Conservation (phyloP, 2,888 invertebrate species). For the Nephrotoma guestfalica region DNA sequence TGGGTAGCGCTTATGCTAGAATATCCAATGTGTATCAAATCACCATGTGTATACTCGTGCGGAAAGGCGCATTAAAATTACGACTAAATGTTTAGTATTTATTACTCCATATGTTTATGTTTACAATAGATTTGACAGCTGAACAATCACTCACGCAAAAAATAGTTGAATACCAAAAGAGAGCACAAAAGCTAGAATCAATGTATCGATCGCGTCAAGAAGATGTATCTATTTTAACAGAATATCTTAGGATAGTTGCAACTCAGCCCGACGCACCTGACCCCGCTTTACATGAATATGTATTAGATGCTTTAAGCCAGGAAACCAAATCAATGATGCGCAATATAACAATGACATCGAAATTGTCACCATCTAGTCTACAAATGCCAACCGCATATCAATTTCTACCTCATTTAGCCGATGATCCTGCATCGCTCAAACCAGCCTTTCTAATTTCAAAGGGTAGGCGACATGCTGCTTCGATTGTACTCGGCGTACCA, state of each 20-base stretch:
- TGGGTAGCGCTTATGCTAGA: too few species aligned
- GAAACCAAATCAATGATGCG: conserved; percentile 32
- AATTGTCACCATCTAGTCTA: conserved; percentile 35
- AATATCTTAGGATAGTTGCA: conserved; percentile 41
- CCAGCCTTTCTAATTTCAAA: conserved; percentile 66
- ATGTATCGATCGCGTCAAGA: conserved; percentile 63
- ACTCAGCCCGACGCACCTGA: conserved; percentile 12
- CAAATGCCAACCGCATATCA: conserved; percentile 68
- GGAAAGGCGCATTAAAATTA: too few species aligned
- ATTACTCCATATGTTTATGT: too few species aligned
- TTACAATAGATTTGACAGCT: conserved; percentile 38
- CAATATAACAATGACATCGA: conserved; percentile 36
- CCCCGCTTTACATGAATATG: conserved; percentile 14
- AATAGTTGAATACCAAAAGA: conserved; percentile 61
- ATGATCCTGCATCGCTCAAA: conserved; percentile 57
- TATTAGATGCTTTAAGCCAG: conserved; percentile 30
- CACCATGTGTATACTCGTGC: too few species aligned
- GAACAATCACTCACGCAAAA: conserved; percentile 52
- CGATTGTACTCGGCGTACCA: conserved; percentile 71
- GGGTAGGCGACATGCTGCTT: conserved; percentile 51
- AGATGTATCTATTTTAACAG: conserved; percentile 54
- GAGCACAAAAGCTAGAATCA: conserved; percentile 62
- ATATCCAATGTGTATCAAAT: too few species aligned
- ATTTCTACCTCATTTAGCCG: conserved; percentile 74
- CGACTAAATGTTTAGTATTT: too few species aligned